These are phyloP conservation scores for Agonum fuliginosum DNA, from an alignment of 2,888 invertebrate genomes.

Conservation along the genomic window DNA sequence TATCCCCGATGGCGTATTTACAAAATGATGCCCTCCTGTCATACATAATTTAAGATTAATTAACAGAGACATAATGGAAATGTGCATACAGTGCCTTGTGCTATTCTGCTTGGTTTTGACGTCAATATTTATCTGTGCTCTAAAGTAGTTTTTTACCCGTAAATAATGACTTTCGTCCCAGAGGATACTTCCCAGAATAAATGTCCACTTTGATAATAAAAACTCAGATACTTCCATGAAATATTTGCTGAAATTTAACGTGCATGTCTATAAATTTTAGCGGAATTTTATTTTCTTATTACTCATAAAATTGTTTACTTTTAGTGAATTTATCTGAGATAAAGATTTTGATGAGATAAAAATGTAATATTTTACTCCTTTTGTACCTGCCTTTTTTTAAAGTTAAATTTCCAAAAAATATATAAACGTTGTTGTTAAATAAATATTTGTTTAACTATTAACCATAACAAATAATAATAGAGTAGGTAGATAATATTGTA, in stretches of 20 bases:
- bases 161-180: slow-evolving; percentile 18
- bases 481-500: too few relatives aligned
- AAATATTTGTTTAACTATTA: background rate
- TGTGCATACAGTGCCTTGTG: background rate
- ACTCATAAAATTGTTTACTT: background rate
- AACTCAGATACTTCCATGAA: background rate
- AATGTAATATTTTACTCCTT: too few relatives aligned
- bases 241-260: background rate
- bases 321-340: background rate
- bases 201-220: background rate
- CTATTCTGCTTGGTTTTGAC: slow-evolving; percentile 10
- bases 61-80: slow-evolving; percentile 45
- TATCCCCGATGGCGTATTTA: slow-evolving; percentile 52
- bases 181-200: background rate
- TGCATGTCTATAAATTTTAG: background rate
- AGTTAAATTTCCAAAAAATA: too few relatives aligned
- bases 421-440: background rate
- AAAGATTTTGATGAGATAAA: background rate
- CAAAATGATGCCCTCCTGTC: slow-evolving; percentile 28
- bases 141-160: background rate
- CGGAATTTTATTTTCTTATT: background rate
- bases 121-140: background rate
- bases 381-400: too few relatives aligned
- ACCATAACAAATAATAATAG: background rate
- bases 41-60: slow-evolving; percentile 51